Base-by-base conservation (phyloP, 2,113 vertebrate genomes). In the Camelus bactrianus region DNA sequence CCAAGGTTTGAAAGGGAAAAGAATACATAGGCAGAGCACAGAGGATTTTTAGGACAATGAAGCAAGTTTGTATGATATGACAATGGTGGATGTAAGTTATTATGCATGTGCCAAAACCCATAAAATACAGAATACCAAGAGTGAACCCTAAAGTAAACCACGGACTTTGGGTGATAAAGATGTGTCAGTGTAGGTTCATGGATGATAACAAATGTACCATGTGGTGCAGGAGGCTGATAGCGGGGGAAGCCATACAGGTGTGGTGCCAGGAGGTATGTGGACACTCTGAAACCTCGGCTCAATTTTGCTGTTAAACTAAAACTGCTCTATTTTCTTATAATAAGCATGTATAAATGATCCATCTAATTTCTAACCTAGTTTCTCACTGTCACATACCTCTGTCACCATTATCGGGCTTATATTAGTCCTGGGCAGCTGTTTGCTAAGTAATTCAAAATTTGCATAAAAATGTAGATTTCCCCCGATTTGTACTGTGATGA, bases 371-470 rank as follows among this genome's bases (percentile, higher is more conserved):
- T 62, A 62, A 28, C 28, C 60, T 62, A 62, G 32, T 17, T 89
- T 89, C 72, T 76, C 60, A 97, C 3, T 76, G 52, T 75, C 24
- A 65, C 9, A 75, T 32, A 92, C 56, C 42, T 80, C 9, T 67
- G n/a, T 22, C 7, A 30, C 35, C 35, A 6, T 24, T 65, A 48
- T 62, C 1, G 28, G 17, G 32, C 8, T 24, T 62, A 54, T 5
- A 46, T 32, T 76, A 58, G 11, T 70, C 28, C 86, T 30, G 70
- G 12, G 52, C n/a, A 52, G 17, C 19, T 75, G 9, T 69, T 69
- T 89, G 22, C 42, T 80, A 75, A 65, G 32, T 81, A 80, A 89
- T 67, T 84, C 82, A 94, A 79, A 86, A 91, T 46, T 46, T 5
- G 60, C 85, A 65, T 56, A 50, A 24, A 93, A 62, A 84, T 72